A percentile compares a stretch with the other conserved stretches of the same genome.
phyloP scores from a whole-genome alignment of 2,888 invertebrate species.

The Blomia tropicalis region DNA sequence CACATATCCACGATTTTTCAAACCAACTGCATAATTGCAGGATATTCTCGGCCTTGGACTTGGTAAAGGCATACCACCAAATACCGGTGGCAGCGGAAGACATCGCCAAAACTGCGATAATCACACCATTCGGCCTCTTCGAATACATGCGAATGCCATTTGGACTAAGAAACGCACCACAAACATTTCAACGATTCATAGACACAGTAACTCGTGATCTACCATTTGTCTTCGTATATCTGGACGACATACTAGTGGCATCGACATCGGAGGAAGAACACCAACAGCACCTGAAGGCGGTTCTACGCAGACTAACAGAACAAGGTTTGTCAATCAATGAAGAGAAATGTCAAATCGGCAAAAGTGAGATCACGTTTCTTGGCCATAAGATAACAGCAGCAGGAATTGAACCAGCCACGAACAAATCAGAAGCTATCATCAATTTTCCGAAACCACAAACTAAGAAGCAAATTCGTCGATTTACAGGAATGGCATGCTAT shows the following conservation, averaged over 20 bases:
- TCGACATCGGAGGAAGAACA: conserved; percentile 1
- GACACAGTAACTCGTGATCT: conserved; percentile 17
- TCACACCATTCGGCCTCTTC: conserved; percentile 35
- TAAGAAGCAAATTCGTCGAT: conserved; percentile 23
- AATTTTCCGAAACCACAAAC: conserved; percentile 24
- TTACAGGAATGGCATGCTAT: conserved; percentile 25
- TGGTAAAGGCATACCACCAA: conserved; percentile 34
- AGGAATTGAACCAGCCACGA: conserved; percentile 9
- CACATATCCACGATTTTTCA: conserved; percentile 35
- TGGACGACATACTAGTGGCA: conserved; percentile 24
- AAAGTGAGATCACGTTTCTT: conserved; percentile 10
- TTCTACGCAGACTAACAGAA: conserved; percentile 13
- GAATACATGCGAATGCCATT: conserved; percentile 35
- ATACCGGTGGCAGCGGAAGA: conserved; percentile 35
- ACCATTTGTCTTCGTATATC: conserved; percentile 14
- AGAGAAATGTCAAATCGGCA: conserved; percentile 19
- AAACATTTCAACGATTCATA: conserved; percentile 32
- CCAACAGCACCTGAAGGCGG: background rate
- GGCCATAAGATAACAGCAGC: conserved; percentile 1
- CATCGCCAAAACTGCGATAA: conserved; percentile 35
- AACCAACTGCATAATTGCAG: conserved; percentile 28
- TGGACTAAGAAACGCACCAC: conserved; percentile 36
- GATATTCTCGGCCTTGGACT: conserved; percentile 30
- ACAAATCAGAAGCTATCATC: conserved; percentile 17
- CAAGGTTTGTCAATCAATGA: conserved; percentile 16